A percentile compares a stretch with the other conserved stretches of the same genome.
Evolutionary conservation across 2,888 invertebrate genomes (phyloP).

Genomic region (Acanthococcus lagerstroemiae): DNA sequence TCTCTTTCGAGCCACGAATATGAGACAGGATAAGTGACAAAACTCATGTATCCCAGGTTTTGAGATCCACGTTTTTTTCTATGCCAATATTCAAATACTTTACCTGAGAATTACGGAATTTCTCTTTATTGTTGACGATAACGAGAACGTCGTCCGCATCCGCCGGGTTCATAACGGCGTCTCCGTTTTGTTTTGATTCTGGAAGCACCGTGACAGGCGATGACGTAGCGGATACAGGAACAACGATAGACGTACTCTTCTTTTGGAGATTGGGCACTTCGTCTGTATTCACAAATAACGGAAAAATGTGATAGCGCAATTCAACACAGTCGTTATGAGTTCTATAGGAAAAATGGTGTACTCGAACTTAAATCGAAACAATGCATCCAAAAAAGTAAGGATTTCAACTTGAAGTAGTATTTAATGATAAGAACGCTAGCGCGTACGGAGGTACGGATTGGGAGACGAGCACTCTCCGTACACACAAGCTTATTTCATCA

Average conservation of each 20-base stretch:
- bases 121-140: slow-evolving; percentile 37
- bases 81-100: background rate
- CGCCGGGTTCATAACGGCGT: slow-evolving; percentile 32
- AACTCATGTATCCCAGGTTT: too few species aligned
- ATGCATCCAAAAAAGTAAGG: too few species aligned
- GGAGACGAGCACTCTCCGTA: too few species aligned
- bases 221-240: slow-evolving; percentile 16
- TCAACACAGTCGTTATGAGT: background rate
- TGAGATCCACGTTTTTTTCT: too few species aligned
- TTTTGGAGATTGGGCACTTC: background rate
- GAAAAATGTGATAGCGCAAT: background rate
- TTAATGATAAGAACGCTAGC: too few species aligned
- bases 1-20: too few species aligned
- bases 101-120: slow-evolving; percentile 22
- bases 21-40: too few species aligned
- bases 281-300: background rate
- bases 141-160: slow-evolving; percentile 42
- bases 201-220: slow-evolving; percentile 22
- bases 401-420: too few species aligned
- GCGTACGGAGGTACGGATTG: too few species aligned
- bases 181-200: slow-evolving; percentile 35
- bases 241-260: slow-evolving; percentile 17
- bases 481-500: too few species aligned
- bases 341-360: too few species aligned
- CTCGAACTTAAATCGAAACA: too few species aligned